These are phyloP conservation scores for Kryphioiulus occultus DNA, from an alignment of 2,888 invertebrate species.

Conservation along the genomic window DNA sequence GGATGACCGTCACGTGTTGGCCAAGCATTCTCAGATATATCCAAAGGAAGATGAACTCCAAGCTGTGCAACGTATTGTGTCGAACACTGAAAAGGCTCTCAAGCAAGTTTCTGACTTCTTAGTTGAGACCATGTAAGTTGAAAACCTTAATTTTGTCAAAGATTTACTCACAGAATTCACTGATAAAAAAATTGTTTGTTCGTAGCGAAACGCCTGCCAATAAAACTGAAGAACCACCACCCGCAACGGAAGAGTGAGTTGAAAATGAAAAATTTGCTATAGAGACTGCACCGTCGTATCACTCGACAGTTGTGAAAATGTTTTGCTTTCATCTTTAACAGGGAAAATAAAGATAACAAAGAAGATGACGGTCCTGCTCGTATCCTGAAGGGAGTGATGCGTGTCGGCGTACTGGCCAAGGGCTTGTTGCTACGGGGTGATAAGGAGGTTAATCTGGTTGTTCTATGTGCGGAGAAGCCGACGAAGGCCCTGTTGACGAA, in stretches of 20 bases:
- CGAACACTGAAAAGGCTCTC: conserved; percentile 90
- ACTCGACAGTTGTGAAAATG: background rate
- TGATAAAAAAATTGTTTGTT: background rate
- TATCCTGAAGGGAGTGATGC: conserved; percentile 93
- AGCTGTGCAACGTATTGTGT: conserved; percentile 87
- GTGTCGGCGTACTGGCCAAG: conserved; percentile 90
- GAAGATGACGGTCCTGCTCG: conserved; percentile 69
- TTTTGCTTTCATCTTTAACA: background rate
- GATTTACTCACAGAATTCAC: background rate
- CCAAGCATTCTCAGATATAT: conserved; percentile 92
- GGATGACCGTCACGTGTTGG: conserved; percentile 94
- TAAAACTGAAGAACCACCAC: background rate
- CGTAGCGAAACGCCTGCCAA: background rate
- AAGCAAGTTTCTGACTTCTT: conserved; percentile 92
- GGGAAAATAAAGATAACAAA: conserved; percentile 10
- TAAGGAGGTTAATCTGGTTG: conserved; percentile 87
- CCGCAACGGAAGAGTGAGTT: conserved; percentile 25
- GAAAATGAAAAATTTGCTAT: background rate
- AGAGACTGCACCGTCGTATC: background rate
- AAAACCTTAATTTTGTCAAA: background rate
- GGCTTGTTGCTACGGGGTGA: conserved; percentile 90
- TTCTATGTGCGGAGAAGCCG: conserved; percentile 93
- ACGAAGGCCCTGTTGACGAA: conserved; percentile 84
- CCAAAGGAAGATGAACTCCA: conserved; percentile 89
- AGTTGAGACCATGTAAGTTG: conserved; percentile 67